Evolutionary conservation across 2,888 invertebrate species (phyloP).

Genomic region (Myathropa florea): DNA sequence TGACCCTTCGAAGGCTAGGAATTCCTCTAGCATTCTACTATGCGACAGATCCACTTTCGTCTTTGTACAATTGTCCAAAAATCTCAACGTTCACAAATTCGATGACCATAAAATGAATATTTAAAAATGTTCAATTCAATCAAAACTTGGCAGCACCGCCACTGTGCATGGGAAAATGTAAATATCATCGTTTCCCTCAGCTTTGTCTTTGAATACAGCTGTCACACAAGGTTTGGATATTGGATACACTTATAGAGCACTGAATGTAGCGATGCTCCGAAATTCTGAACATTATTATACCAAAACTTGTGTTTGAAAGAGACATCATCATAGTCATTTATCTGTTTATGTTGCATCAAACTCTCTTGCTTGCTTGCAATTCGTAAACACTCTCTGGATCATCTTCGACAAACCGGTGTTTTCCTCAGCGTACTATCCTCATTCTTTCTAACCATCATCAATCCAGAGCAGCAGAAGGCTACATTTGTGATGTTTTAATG

Average conservation of each 20-base stretch:
- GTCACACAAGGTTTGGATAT: neutral
- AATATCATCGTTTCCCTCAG: neutral
- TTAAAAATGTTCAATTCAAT: neutral
- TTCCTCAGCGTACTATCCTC: neutral
- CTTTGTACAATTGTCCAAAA: no score
- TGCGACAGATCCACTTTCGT: no score
- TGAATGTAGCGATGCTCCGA: neutral
- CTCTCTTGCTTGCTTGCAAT: neutral
- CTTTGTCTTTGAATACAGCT: neutral
- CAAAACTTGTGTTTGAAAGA: neutral
- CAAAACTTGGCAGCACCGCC: neutral
- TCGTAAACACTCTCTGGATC: neutral
- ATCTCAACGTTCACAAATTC: no score
- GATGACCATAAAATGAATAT: no score
- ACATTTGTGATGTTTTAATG: neutral
- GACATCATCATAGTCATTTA: neutral
- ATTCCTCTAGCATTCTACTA: no score
- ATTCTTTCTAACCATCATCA: neutral
- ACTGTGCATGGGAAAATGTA: no score
- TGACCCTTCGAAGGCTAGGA: no score
- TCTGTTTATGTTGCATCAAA: neutral
- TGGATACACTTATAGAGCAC: neutral
- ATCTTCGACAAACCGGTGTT: slow-evolving; percentile 6
- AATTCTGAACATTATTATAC: neutral
- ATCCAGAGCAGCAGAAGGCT: neutral